Percentiles rank a stretch among this genome's conserved stretches.
Conservation (phyloP, 2,797 vertebrate genomes). For the Gymnothorax javanicus region DNA sequence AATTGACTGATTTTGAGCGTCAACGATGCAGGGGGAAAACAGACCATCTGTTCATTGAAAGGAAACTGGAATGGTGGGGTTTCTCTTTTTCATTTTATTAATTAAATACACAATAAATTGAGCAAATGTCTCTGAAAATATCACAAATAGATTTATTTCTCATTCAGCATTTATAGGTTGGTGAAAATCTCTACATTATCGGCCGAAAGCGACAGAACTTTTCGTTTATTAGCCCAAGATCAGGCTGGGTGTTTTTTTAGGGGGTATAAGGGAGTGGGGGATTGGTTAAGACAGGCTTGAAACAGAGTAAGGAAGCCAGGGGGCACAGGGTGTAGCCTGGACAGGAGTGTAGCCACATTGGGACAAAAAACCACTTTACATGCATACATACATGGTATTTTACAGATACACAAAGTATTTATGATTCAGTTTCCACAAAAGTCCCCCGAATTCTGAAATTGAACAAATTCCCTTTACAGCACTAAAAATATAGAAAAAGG, state of each 20-base stretch:
- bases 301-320: constrained; percentile 7
- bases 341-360: constrained; percentile 81
- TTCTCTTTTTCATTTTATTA: constrained; percentile 91
- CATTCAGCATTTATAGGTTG: constrained; percentile 98
- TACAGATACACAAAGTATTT: constrained; percentile 99
- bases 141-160: constrained; percentile 99
- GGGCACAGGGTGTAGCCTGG: constrained; percentile 15
- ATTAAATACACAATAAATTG: constrained; percentile 99
- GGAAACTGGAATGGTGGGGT: constrained; percentile 62
- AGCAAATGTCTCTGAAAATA: constrained; percentile 99
- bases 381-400: constrained; percentile 99
- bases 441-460: constrained; percentile 67
- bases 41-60: constrained; percentile 38
- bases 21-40: constrained; percentile 71
- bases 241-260: constrained; percentile 2
- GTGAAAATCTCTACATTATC: constrained; percentile 88
- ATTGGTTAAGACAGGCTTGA: constrained; percentile 1
- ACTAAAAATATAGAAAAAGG: constrained; percentile 98
- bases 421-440: constrained; percentile 95
- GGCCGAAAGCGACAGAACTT: constrained; percentile 71
- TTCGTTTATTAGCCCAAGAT: constrained; percentile 67
- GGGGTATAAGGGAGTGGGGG: background rate
- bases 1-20: constrained; percentile 83
- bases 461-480: constrained; percentile 95
- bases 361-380: constrained; percentile 92